Conservation (phyloP, 1,140 invertebrate genomes). For the Polyergus mexicanus region DNA sequence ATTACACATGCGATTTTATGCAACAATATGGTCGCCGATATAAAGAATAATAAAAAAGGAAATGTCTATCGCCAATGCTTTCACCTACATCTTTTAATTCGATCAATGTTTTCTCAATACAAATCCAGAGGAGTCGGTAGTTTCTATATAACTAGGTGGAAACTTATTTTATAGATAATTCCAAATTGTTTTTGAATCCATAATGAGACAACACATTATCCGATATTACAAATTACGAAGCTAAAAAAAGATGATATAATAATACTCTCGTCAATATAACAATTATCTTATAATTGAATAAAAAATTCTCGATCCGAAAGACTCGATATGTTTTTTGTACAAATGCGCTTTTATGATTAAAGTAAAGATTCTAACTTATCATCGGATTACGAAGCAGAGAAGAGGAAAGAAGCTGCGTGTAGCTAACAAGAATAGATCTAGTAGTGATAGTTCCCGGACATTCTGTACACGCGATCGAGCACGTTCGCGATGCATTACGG, state of each 20-base stretch:
- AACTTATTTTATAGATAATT: neutral
- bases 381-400: neutral
- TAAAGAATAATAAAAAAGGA: neutral
- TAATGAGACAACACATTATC: neutral
- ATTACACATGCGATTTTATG: neutral
- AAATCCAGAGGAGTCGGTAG: neutral
- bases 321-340: neutral
- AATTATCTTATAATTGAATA: neutral
- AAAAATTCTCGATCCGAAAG: neutral
- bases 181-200: neutral
- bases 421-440: neutral
- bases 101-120: neutral
- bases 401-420: neutral
- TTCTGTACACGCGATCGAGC: constrained; percentile 19
- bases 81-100: neutral
- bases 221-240: neutral
- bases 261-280: constrained; percentile 3
- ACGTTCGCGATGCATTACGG: constrained; percentile 17
- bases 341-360: neutral
- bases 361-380: neutral
- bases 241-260: neutral
- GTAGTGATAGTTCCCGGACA: neutral
- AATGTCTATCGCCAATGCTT: neutral
- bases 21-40: neutral
- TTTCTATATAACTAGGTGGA: neutral